Evolutionary conservation across 2,113 vertebrate genomes (phyloP).

Genomic region (Probosciger aterrimus): DNA sequence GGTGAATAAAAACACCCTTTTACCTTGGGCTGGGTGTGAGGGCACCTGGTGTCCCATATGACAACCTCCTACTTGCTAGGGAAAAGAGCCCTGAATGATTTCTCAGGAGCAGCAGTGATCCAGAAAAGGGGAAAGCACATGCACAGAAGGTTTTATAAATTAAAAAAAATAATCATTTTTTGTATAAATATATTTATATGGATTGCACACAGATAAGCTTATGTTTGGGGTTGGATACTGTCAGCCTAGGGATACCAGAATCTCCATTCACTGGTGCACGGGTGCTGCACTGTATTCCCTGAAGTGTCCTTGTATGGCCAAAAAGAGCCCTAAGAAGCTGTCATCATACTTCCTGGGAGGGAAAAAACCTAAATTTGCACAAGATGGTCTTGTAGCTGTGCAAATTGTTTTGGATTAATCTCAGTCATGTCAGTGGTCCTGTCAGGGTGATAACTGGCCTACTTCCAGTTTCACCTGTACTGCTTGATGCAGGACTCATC

Average conservation of each 20-base stretch:
- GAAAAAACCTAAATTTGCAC: background rate
- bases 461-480: background rate
- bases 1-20: background rate
- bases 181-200: background rate
- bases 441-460: background rate
- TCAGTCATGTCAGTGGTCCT: background rate
- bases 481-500: conserved; percentile 12
- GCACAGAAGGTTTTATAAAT: background rate
- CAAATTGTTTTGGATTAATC: background rate
- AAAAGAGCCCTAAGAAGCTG: background rate
- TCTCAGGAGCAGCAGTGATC: background rate
- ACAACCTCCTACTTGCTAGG: background rate
- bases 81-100: background rate
- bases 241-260: background rate
- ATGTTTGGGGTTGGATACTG: background rate
- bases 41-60: background rate
- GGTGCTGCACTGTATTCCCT: background rate
- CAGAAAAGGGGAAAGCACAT: background rate
- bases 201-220: background rate
- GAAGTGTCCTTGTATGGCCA: fast-evolving
- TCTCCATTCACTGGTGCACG: background rate
- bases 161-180: background rate
- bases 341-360: background rate
- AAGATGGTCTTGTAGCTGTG: background rate
- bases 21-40: background rate